phyloP scores from a whole-genome alignment of 1,140 invertebrate genomes.

The Drosophila pallidifrons region DNA sequence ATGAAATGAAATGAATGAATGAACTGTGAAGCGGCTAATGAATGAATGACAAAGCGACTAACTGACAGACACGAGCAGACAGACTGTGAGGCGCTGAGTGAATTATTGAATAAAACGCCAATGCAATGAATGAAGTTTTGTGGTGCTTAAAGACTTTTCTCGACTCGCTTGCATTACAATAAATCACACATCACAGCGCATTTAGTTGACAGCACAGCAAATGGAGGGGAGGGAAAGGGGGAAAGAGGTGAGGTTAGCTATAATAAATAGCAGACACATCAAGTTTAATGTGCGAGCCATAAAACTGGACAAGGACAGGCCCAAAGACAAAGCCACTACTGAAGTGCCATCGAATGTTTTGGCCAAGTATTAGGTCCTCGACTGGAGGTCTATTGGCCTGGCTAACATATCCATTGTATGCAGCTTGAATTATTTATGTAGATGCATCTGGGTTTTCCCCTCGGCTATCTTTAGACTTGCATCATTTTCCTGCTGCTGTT shows the following conservation, averaged over 20 bases:
- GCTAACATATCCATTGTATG: constrained; percentile 4
- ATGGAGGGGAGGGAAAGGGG: not conserved
- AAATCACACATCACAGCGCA: constrained; percentile 62
- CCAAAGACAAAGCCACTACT: constrained; percentile 5
- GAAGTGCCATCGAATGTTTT: constrained; percentile 34
- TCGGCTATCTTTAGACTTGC: no score
- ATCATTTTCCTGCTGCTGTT: constrained; percentile 25
- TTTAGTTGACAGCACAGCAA: constrained; percentile 20
- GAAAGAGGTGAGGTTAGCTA: constrained; percentile 6
- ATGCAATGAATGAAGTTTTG: constrained; percentile 29
- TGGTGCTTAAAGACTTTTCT: constrained; percentile 32
- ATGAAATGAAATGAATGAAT: constrained; percentile 61
- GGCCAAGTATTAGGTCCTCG: not conserved
- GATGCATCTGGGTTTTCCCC: no score
- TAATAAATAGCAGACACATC: constrained; percentile 66
- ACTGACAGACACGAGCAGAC: constrained; percentile 13
- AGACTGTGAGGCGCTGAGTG: constrained; percentile 24
- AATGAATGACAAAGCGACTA: constrained; percentile 42
- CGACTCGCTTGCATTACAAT: constrained; percentile 24
- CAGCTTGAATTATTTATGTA: not conserved
- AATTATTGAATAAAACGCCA: constrained; percentile 43
- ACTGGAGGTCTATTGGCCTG: constrained; percentile 8
- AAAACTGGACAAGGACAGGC: constrained; percentile 35
- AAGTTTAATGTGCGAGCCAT: constrained; percentile 54
- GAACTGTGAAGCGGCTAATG: constrained; percentile 39